A percentile compares a stretch with the other conserved stretches of the same genome.
Conservation (phyloP, 2,797 vertebrate species). For the Erethizon dorsatum region DNA sequence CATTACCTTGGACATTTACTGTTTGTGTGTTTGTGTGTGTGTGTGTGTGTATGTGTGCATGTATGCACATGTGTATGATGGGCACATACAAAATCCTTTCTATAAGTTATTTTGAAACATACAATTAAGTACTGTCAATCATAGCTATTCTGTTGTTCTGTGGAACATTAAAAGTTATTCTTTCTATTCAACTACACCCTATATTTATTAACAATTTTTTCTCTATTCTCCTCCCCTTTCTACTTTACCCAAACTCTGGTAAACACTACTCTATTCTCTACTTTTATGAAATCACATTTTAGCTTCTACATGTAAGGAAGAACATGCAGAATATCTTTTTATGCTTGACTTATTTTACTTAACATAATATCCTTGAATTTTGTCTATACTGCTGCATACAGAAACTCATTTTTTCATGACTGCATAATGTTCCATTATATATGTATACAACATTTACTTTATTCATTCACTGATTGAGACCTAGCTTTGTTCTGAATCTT, state of each 20-base stretch:
- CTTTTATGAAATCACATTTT: background rate
- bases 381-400: background rate
- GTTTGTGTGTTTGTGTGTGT: too few relatives aligned
- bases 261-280: background rate
- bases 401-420: background rate
- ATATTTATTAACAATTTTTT: background rate
- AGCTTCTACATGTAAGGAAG: background rate
- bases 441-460: background rate
- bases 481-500: background rate
- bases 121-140: background rate
- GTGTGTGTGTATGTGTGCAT: background rate
- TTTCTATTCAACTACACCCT: background rate
- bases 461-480: background rate
- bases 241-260: background rate
- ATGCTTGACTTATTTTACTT: background rate
- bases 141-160: background rate
- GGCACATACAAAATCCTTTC: background rate
- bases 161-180: background rate
- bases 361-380: background rate
- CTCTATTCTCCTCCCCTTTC: background rate
- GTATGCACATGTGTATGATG: background rate
- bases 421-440: background rate
- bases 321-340: background rate
- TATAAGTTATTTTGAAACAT: background rate
- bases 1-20: background rate